Evolutionary conservation across 2,888 invertebrate genomes (phyloP).

Genomic region (Pyrrhia umbra): DNA sequence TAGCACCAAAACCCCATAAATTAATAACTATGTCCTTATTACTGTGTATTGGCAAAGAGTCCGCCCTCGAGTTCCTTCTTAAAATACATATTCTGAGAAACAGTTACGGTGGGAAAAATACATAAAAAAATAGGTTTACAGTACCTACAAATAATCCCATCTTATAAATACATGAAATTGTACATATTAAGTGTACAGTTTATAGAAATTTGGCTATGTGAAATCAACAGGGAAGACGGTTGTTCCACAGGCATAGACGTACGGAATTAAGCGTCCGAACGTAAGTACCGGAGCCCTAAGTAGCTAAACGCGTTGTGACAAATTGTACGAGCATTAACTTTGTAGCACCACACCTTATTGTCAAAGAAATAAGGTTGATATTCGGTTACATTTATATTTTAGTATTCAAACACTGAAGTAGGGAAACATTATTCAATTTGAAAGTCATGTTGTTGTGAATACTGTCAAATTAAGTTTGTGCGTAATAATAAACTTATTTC

Average conservation of each 20-base stretch:
- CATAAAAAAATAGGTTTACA: no score
- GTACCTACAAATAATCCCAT: no score
- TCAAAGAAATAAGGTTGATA: slow-evolving; percentile 4
- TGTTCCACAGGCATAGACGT: slow-evolving; percentile 3
- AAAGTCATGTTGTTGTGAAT: slow-evolving; percentile 19
- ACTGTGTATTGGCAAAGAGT: no score
- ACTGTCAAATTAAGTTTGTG: slow-evolving; percentile 4
- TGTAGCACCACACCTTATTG: neutral
- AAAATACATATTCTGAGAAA: no score
- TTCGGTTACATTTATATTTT: neutral
- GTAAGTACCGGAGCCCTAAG: slow-evolving; percentile 13
- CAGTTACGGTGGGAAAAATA: no score
- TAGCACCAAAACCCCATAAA: no score
- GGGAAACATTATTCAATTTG: slow-evolving; percentile 12
- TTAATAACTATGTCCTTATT: no score
- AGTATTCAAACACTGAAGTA: neutral
- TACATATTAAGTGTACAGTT: slow-evolving; percentile 4
- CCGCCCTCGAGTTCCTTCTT: no score
- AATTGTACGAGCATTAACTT: neutral
- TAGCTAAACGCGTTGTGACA: slow-evolving; percentile 4
- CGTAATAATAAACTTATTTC: slow-evolving; percentile 4
- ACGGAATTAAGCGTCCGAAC: slow-evolving; percentile 27
- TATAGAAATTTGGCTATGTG: slow-evolving; percentile 29
- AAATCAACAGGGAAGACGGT: slow-evolving; percentile 27
- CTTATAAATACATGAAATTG: neutral